A percentile compares a stretch with the other conserved stretches of the same genome.
Evolutionary conservation across 1,140 invertebrate genomes (phyloP).

Genomic region (Harpegnathos saltator): DNA sequence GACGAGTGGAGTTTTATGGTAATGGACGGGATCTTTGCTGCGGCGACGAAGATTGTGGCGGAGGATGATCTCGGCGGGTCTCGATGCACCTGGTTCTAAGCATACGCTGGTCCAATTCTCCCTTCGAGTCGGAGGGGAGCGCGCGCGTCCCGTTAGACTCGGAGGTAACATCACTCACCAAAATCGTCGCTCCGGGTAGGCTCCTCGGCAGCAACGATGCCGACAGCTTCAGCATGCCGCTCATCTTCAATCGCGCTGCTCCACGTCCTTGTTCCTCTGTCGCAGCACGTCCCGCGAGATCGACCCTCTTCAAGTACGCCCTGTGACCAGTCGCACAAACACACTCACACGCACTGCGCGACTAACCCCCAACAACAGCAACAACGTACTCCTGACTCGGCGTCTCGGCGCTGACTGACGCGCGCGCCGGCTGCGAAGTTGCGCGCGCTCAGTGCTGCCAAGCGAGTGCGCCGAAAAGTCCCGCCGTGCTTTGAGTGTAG

Average conservation of each 20-base stretch:
- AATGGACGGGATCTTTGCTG: too few relatives aligned
- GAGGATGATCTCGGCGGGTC: too few relatives aligned
- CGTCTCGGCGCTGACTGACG: constrained; percentile 35
- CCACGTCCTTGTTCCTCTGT: not conserved
- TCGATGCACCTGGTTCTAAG: not conserved
- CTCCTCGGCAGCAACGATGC: constrained; percentile 75
- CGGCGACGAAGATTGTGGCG: too few relatives aligned
- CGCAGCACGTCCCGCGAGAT: not conserved
- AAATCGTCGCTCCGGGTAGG: constrained; percentile 63
- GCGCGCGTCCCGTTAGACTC: too few relatives aligned
- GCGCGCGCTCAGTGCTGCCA: constrained; percentile 66
- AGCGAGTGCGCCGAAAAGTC: constrained; percentile 21
- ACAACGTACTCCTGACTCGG: not conserved
- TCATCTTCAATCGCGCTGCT: constrained; percentile 72
- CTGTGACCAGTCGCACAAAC: constrained; percentile 20
- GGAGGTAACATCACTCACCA: constrained; percentile 70
- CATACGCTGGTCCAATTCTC: too few relatives aligned
- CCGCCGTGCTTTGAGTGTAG: too few relatives aligned
- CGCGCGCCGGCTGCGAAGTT: not conserved
- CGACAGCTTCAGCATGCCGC: constrained; percentile 80
- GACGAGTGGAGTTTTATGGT: too few relatives aligned
- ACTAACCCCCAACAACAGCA: constrained; percentile 63
- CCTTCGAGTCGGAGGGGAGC: too few relatives aligned
- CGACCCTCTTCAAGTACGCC: not conserved
- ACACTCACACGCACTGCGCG: constrained; percentile 4